Evolutionary conservation across 2,113 vertebrate species (phyloP).

Genomic region (Morone chrysops): DNA sequence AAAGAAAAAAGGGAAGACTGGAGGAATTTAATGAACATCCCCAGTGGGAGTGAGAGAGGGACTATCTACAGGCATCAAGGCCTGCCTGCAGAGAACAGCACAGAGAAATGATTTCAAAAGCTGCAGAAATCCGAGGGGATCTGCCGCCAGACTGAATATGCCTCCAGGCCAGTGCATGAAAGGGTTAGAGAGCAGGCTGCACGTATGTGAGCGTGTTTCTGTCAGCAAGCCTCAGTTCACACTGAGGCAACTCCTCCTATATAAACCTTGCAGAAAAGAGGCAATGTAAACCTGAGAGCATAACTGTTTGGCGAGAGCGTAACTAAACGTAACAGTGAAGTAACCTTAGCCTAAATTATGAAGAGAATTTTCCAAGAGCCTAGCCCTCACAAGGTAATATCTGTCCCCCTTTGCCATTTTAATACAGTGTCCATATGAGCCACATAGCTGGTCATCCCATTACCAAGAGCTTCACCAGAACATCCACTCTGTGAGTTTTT

Average conservation of each 20-base stretch:
- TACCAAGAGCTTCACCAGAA: slow-evolving; percentile 65
- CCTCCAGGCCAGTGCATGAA: slow-evolving; percentile 76
- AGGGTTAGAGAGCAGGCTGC: slow-evolving; percentile 66
- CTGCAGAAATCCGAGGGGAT: slow-evolving; percentile 80
- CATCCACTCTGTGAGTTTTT: slow-evolving; percentile 74
- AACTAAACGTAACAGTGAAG: slow-evolving; percentile 58
- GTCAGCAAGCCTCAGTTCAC: slow-evolving; percentile 64
- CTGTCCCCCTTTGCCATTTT: slow-evolving; percentile 52
- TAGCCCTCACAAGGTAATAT: slow-evolving; percentile 43
- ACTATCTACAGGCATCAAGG: slow-evolving; percentile 76
- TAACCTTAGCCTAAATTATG: slow-evolving; percentile 47
- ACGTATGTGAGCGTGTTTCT: slow-evolving; percentile 67
- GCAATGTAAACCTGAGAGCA: slow-evolving; percentile 76
- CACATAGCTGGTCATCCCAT: slow-evolving; percentile 65
- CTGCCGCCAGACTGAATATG: slow-evolving; percentile 80
- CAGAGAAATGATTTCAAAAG: slow-evolving; percentile 79
- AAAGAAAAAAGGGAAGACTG: slow-evolving; percentile 57
- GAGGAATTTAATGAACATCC: slow-evolving; percentile 83
- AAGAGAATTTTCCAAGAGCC: slow-evolving; percentile 49
- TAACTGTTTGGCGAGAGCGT: slow-evolving; percentile 54
- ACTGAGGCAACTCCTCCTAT: slow-evolving; percentile 63
- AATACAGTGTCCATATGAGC: slow-evolving; percentile 71
- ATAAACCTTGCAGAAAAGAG: slow-evolving; percentile 63
- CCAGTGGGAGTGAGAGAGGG: slow-evolving; percentile 73
- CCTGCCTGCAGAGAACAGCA: slow-evolving; percentile 70